These are phyloP conservation scores for Taeniopygia guttata DNA, from an alignment of 2,797 vertebrate species.

Conservation along the genomic window DNA sequence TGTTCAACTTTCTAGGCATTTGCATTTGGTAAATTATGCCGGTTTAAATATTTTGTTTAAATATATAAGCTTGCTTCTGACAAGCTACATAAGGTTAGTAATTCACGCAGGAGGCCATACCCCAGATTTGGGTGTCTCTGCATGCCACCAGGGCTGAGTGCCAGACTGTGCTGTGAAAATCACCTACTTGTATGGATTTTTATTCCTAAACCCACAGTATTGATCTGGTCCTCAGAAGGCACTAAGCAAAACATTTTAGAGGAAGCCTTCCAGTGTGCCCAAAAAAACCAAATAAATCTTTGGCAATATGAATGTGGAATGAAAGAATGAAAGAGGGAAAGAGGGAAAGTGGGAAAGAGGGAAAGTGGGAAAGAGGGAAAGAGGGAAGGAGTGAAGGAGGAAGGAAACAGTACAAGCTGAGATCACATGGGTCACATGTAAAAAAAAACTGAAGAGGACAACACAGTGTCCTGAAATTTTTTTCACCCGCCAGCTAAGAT, in stretches of 20 bases:
- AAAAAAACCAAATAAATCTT: background rate
- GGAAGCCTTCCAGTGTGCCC: background rate
- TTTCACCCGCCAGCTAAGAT: background rate
- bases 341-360: background rate
- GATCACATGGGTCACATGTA: background rate
- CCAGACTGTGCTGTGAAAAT: background rate
- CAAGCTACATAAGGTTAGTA: background rate
- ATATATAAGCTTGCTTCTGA: background rate
- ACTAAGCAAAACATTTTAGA: background rate
- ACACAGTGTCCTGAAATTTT: background rate
- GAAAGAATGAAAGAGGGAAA: background rate
- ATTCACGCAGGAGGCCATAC: background rate
- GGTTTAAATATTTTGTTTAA: background rate
- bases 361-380: background rate
- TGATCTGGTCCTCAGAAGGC: background rate
- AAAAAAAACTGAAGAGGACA: background rate
- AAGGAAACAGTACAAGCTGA: background rate
- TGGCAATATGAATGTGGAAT: background rate
- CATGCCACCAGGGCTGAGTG: background rate
- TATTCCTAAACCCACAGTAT: background rate
- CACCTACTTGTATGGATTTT: background rate
- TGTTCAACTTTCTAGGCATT: background rate
- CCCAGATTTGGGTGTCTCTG: background rate
- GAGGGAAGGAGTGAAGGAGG: background rate
- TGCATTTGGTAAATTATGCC: background rate